These are phyloP conservation scores for Tyrophagus putrescentiae DNA, from an alignment of 1,140 invertebrate genomes.

Conservation along the genomic window DNA sequence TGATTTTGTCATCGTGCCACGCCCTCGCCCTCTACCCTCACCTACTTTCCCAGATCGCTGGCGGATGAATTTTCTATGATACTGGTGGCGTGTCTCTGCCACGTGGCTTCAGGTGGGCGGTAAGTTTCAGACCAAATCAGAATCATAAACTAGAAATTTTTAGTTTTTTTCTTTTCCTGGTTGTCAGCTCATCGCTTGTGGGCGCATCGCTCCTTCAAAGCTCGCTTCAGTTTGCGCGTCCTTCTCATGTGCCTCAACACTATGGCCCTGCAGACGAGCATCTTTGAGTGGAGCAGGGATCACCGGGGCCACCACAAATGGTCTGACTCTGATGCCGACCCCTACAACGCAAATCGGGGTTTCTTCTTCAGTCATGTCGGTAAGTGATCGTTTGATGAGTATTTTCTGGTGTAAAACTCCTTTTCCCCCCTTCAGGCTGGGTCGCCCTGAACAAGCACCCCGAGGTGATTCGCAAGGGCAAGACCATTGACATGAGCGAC, in stretches of 20 bases:
- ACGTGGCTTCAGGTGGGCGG: too few species aligned
- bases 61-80: too few species aligned
- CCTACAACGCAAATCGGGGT: conserved; percentile 76
- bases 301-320: conserved; percentile 93
- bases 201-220: conserved; percentile 44
- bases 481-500: conserved; percentile 62
- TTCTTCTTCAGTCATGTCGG: conserved; percentile 93
- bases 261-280: conserved; percentile 52
- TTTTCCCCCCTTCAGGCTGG: too few species aligned
- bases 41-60: too few species aligned
- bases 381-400: conserved; percentile 80
- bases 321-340: conserved; percentile 69
- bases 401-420: too few species aligned
- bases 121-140: too few species aligned
- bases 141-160: too few species aligned
- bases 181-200: conserved; percentile 19
- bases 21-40: too few species aligned
- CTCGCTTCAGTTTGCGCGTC: conserved; percentile 31
- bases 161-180: too few species aligned
- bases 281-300: conserved; percentile 79
- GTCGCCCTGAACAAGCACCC: conserved; percentile 59
- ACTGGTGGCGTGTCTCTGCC: too few species aligned
- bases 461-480: conserved; percentile 64
- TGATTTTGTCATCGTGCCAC: too few species aligned
- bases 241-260: conserved; percentile 39